Evolutionary conservation across 2,888 invertebrate species (phyloP).

Genomic region (Bellardia bayeri): DNA sequence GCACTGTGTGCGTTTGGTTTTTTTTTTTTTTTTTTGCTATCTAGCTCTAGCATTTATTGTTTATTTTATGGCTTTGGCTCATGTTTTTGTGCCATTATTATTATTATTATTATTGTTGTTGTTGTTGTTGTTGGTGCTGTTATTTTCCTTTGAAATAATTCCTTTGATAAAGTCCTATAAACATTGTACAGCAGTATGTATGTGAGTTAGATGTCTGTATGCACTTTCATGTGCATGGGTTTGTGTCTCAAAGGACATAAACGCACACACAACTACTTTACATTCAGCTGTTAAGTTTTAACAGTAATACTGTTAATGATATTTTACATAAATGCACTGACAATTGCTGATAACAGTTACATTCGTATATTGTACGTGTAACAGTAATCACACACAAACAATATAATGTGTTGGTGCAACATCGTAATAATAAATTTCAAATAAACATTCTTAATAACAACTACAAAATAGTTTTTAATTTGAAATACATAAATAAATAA

Average conservation of each 20-base stretch:
- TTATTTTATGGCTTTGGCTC: constrained; percentile 70
- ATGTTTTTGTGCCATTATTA: constrained; percentile 66
- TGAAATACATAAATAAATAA: constrained; percentile 4
- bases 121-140: constrained; percentile 19
- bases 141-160: constrained; percentile 61
- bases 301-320: constrained; percentile 67
- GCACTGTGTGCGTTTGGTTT: not conserved
- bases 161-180: constrained; percentile 55
- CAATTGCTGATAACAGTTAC: constrained; percentile 67
- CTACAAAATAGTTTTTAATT: not conserved
- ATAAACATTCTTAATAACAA: not conserved
- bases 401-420: constrained; percentile 40
- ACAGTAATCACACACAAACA: constrained; percentile 58
- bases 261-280: constrained; percentile 26
- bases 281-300: constrained; percentile 58
- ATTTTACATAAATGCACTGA: constrained; percentile 73
- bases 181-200: not conserved
- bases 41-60: constrained; percentile 55
- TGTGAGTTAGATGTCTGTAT: no score
- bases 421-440: constrained; percentile 20
- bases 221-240: constrained; percentile 19
- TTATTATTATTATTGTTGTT: constrained; percentile 23
- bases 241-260: constrained; percentile 43
- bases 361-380: constrained; percentile 71
- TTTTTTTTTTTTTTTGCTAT: constrained; percentile 8